Evolutionary conservation across 2,797 vertebrate species (phyloP), one percentile per base, ranked within the genome.

Genomic region (Periparus ater): DNA sequence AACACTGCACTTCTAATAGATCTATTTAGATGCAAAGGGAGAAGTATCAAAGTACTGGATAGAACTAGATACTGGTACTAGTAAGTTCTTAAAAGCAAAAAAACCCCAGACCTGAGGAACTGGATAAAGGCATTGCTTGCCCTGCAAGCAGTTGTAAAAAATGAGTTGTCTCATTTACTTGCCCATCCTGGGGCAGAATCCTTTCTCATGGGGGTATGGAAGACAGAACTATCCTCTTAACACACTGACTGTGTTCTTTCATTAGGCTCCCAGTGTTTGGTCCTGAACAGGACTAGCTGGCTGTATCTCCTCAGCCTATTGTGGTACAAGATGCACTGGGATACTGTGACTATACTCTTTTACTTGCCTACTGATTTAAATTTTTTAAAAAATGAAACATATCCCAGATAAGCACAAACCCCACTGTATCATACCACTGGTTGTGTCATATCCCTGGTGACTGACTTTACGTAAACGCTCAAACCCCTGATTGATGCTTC

Each of bases 381-480:
- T 2, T 34, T 50, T 66, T 76, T 74, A 25, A 1, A 0, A 36
- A 92, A 74, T 2, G 0, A 74, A 86, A 47, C 50, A 10, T 45
- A 90, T 70, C 47, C 44, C 80, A 82, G 90, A 51, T 15, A 58
- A 75, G 36, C 32, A 61, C 13, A 55, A 73, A 62, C 17, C 0
- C 12, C 29, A 11, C 34, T 18, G 30, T 18, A n/a, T 61, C 97
- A 17, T 97, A 99, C 99, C 99, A 6, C 98, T 98, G 92, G 98
- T 97, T 27, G 97, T 61, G 2, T 97, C 97, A 70, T 99, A 99
- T 89, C 99, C 99, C 96, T 99, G 98, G 50, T 99, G 99, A 96
- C 99, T 99, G 96, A 99, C 97, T 91, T 98, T 98, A 42, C 98
- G 98, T 78, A 99, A 98, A 21, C 99, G 99, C 83, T 99, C 99